Evolutionary conservation across 2,797 vertebrate genomes (phyloP).

Genomic region (Meriones psammophilus): DNA sequence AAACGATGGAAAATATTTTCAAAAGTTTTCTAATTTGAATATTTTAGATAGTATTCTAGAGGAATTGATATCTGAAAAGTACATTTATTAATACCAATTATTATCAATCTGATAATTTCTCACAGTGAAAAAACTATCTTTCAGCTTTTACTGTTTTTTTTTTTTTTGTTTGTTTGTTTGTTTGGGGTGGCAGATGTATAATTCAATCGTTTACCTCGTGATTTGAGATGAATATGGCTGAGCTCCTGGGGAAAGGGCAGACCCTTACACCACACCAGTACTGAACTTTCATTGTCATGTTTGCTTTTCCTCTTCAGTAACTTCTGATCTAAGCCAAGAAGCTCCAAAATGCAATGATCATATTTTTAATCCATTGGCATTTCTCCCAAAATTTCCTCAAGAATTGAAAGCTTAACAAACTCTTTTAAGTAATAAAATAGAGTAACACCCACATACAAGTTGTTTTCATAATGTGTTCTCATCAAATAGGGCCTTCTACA

Average conservation of each 20-base stretch:
- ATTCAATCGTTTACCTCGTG: conserved; percentile 10
- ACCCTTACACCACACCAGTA: background rate
- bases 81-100: background rate
- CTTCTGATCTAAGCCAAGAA: conserved; percentile 48
- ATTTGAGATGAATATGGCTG: conserved; percentile 27
- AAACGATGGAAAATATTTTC: background rate
- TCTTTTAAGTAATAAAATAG: conserved; percentile 12
- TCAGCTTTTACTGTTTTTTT: conserved; percentile 6
- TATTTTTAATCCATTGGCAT: background rate
- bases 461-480: conserved; percentile 17
- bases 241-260: background rate
- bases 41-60: background rate
- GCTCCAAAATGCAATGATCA: conserved; percentile 5
- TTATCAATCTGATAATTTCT: conserved; percentile 23
- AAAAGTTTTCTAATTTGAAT: background rate
- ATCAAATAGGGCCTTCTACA: background rate
- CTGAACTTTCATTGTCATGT: background rate
- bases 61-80: background rate
- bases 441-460: background rate
- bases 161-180: background rate
- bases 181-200: background rate
- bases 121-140: conserved; percentile 11
- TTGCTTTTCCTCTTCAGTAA: background rate
- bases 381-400: conserved; percentile 3
- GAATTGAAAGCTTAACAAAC: conserved; percentile 45